Conservation (phyloP, 2,888 invertebrate species). For the Andrena chrysosceles region DNA sequence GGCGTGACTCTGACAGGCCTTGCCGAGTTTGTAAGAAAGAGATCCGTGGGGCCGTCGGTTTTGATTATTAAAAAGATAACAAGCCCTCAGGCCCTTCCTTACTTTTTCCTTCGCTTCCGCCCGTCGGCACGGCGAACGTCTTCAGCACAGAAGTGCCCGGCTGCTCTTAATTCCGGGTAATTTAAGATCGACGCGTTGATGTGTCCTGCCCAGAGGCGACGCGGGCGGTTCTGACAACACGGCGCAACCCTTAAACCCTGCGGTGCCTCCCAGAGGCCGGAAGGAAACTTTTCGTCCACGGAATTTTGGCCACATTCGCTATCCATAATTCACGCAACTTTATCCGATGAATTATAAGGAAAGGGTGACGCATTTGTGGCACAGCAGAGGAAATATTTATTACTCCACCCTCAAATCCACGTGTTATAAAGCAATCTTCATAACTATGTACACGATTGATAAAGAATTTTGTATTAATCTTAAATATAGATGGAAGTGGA, state of each 20-base stretch:
- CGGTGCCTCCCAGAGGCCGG: not conserved
- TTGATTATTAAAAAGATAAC: constrained; percentile 83
- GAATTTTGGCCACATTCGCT: not conserved
- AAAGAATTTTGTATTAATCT: too few relatives aligned
- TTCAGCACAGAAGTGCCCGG: constrained; percentile 66
- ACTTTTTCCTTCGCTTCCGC: constrained; percentile 74
- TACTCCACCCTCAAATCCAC: too few relatives aligned
- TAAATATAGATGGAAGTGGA: too few relatives aligned
- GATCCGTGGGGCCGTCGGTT: constrained; percentile 76
- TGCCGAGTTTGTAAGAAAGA: constrained; percentile 74
- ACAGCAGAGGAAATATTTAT: too few relatives aligned
- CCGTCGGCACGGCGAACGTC: constrained; percentile 61
- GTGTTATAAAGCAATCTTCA: too few relatives aligned
- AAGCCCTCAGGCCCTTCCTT: constrained; percentile 77
- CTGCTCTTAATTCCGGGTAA: constrained; percentile 72
- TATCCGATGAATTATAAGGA: too few relatives aligned
- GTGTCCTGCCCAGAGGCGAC: constrained; percentile 65
- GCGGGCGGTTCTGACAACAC: constrained; percentile 59
- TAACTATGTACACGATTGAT: too few relatives aligned
- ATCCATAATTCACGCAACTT: not conserved
- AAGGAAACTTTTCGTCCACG: not conserved
- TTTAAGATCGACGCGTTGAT: constrained; percentile 73
- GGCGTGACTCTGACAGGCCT: constrained; percentile 82
- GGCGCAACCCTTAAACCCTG: not conserved
- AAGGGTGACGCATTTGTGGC: too few relatives aligned